Conservation (phyloP, 2,113 vertebrate genomes). For the Eubucco bourcierii region DNA sequence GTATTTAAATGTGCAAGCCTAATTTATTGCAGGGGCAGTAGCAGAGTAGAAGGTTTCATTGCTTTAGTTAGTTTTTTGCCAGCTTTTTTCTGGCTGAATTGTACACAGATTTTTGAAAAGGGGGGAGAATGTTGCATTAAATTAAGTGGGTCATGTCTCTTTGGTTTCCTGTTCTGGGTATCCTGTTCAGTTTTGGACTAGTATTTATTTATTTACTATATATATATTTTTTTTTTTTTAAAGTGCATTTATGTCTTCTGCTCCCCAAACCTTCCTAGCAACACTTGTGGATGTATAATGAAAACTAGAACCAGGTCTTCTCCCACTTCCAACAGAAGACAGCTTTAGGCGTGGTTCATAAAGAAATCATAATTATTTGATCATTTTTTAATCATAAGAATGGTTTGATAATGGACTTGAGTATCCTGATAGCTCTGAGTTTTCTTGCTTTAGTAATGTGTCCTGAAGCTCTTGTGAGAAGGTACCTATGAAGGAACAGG, state of each 20-base stretch:
- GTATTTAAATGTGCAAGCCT: background rate
- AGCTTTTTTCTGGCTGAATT: background rate
- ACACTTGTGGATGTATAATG: background rate
- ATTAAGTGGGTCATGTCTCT: background rate
- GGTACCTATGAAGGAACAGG: background rate
- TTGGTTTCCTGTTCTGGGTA: background rate
- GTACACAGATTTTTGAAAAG: background rate
- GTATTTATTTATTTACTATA: background rate
- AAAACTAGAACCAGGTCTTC: background rate
- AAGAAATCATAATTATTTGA: background rate
- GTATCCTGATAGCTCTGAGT: background rate
- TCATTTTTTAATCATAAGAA: background rate
- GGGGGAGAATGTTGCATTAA: background rate
- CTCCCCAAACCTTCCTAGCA: background rate
- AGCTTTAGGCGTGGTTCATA: accelerated
- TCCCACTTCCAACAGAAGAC: accelerated
- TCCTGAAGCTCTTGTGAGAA: background rate
- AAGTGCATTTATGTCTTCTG: background rate
- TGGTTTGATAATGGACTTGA: background rate
- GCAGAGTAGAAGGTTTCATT: background rate
- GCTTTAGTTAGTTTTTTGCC: background rate
- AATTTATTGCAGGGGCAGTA: background rate
- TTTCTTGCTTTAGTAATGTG: background rate
- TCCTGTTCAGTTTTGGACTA: background rate
- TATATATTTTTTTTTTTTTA: no score